Evolutionary conservation across 2,888 invertebrate species (phyloP), one percentile per base, ranked within the genome.

Genomic region (Pristionchus mayeri): DNA sequence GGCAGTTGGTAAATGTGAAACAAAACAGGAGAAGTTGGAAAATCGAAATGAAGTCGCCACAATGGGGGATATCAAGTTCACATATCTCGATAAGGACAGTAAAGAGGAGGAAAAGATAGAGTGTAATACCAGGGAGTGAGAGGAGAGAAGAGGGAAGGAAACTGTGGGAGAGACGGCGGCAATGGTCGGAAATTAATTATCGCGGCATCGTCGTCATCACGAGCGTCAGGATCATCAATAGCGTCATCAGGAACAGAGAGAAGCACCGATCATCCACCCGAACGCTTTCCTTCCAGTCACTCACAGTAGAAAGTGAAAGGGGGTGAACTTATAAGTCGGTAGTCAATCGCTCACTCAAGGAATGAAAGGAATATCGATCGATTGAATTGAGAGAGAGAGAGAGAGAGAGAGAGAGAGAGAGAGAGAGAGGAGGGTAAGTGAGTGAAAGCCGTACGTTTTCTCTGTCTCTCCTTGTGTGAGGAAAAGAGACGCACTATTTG

Each of bases 401-500:
- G 63, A 48, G 63, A 63, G 81, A 63, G 63, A 82, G 81, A 63
- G 81, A 82, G 81, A 63, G 81, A 82, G 63, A 82, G 81, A 40
- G 30, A 18, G 27, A 9, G n/a, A 21, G 44, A 9, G 63, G 63
- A 48, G 63, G 81, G 81, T 82, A 82, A 82, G 81, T 82, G 81
- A 82, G 81, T 82, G 81, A 82, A 82, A 82, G 81, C 81, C 81
- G 71, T 71, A 71, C 71, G 71, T 71, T 71, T 54, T 54, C 78
- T 48, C 44, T 27, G 9, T 78, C 63, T 54, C 40, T 44, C 48
- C 30, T 44, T 63, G 60, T 82, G 81, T 30, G 81, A 44, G 40
- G 40, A 71, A 71, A 44, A 57, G 80, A 82, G 81, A 82, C 81
- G 81, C 81, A 82, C 81, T 82, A 82, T 82, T 82, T 82, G 81